Base-by-base conservation (phyloP, 2,113 vertebrate genomes). In the Tinamus guttatus region DNA sequence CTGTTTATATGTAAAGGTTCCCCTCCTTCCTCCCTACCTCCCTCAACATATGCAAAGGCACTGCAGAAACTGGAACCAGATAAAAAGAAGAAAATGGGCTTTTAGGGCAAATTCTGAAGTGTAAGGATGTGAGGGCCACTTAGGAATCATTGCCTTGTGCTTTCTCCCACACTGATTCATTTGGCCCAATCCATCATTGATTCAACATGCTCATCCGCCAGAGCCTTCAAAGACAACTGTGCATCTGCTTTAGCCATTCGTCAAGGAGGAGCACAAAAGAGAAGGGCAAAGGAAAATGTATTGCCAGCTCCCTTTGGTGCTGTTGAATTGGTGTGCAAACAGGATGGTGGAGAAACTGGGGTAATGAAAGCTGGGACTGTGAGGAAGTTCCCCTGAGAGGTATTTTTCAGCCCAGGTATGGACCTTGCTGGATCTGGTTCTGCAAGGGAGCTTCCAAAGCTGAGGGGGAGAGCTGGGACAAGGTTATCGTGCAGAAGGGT, bases 181-280 rank as follows among this genome's bases (percentile, higher is more conserved):
- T 98, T 97, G 97, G 96, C 97, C 96, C 97, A 96, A 97, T 98
- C 98, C 98, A 96, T 97, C 97, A 98, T 97, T 96, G 95, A 99
- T 99, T 99, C 97, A 98, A 98, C 98, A 99, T 98, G 98, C 98
- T 98, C 98, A 73, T 98, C 98, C 95, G 78, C 98, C 98, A 98
- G 98, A 98, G 97, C 98, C 98, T 99, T 99, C 99, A 99, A 99
- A 99, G 99, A 98, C 98, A 98, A 98, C 97, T 93, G 97, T 97
- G 98, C 99, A 99, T 99, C 99, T 99, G 99, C 98, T 99, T 97
- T 97, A 97, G 98, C 98, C 98, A 99, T 99, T 99, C 98, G 97
- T 98, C 99, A 98, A 97, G 97, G 94, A 94, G 96, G 38, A 98
- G 97, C 98, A 99, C 98, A 99, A 98, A 94, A 91, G 98, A 98